Evolutionary conservation across 1,140 invertebrate species (phyloP), one percentile per base, ranked within the genome.

Genomic region (Aphaenogaster ashmeadi): DNA sequence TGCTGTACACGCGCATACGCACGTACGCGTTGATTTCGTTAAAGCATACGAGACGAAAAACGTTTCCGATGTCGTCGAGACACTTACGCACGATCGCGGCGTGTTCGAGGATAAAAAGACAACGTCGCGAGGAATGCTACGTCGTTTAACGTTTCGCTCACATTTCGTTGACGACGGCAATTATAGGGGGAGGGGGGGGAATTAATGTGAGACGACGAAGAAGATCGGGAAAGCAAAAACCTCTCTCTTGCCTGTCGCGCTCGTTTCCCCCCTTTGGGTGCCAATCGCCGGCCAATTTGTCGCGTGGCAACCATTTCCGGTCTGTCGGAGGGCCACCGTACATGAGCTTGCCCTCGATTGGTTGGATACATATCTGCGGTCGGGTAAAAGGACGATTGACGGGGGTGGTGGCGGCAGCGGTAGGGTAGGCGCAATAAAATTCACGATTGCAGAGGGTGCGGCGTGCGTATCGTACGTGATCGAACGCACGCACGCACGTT

Each of bases 281-380:
- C 90, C 90, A 92, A 93, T 93, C 92, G 88, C 90, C 90, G 89
- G 78, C 86, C 90, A 94, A 94, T 93, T 94, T 93, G 92, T 92
- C 91, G 90, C 86, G 88, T 81, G 88, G 90, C 89, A 81, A 86
- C 79, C 80, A 91, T 91, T 91, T 91, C 89, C 90, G 90, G 74
- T 84, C 78, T 87, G 87, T 67, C 84, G 58, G 50, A 81, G 66
- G 80, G 83, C 50, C 62, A 66, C 87, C 88, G 75, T 81, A 83
- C 75, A 69, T 77, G 75, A 72, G 56, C 67, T 80, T 47, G 80
- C 56, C 67, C 44, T 87, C 86, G 86, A 74, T 72, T 54, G 62
- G 64, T 85, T 50, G 83, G 84, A 89, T 90, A 89, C 90, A 84
- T 89, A 89, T 88, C 87, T 87, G 90, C 86, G 90, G 90, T 86